Base-by-base conservation (phyloP, 2,888 invertebrate genomes). In the Parasteatoda lunata region DNA sequence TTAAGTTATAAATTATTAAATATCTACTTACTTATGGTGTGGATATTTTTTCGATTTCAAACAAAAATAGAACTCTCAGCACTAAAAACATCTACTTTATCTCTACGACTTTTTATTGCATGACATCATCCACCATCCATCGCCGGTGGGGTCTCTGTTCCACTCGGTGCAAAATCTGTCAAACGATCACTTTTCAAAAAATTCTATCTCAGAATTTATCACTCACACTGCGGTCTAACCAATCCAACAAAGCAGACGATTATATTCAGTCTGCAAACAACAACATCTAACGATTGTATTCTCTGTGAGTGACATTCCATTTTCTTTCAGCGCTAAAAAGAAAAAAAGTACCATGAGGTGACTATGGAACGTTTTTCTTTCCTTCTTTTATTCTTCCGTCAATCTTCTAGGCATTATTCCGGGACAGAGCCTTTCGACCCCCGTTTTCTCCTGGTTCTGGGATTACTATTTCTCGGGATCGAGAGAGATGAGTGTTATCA, bases 111-210 rank as follows among this genome's bases (percentile, higher is more conserved):
- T 76, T n/a, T 45, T n/a, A 6, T 77, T 15, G 51, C 49, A 47
- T 52, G 54, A 77, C n/a, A 84, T 84, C 84, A 84, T 65, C 84
- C 84, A 65, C 84, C 84, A 84, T 84, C 84, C 84, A 84, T 84
- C 45, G 54, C 68, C 68, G 47, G n/a, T 48, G 64, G 68, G 30
- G 30, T 30, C 30, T 59, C 9, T 15, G 30, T 54, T n/a, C 7
- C 49, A 77, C 45, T 48, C 64, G 64, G 77, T 15, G n/a, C 71
- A 51, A 70, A 30, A 70, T 7, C 52, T 9, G 5, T 70, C 13
- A 68, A 69, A 64, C 49, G 65, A 83, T 51, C 49, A n/a, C 48
- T 66, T 75, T 49, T 49, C 49, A 51, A 78, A 70, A 59, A 9
- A 48, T 45, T 52, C 52, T 13, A 77, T 13, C 13, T 47, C 15